Evolutionary conservation across 2,113 vertebrate genomes (phyloP), one percentile per base, ranked within the genome.

Genomic region (Xenopus borealis): DNA sequence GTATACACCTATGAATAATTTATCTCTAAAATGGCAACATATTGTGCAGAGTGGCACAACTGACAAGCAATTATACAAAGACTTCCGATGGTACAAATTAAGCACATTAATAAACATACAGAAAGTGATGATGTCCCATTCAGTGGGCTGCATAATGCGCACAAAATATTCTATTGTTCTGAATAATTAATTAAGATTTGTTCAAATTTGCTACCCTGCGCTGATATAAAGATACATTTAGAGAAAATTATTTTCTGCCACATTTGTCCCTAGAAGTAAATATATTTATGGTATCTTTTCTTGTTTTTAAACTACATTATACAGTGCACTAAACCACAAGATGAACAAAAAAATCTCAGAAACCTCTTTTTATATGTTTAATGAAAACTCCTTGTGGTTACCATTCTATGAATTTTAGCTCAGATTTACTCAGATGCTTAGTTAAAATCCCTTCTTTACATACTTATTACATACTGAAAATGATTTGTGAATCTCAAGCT

Each of bases 401-500:
- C 27, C 58, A 27, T 73, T 17, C 63, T 46, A 55, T 73, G 63
- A 66, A 66, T 73, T 73, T 73, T 27, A 45, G 62, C 46, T 66
- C 74, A 46, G 52, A 69, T 76, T 76, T 68, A 62, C 66, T 75
- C 59, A 75, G 47, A 76, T 76, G 67, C 62, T 69, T 76, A 76
- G 58, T 53, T 70, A 55, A 63, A 69, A 76, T 70, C 73, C 66
- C 58, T 20, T 77, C 69, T 77, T 70, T 70, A 77, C 74, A 77
- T 77, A 77, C 66, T 70, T 64, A 77, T 70, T 77, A 70, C 66
- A 57, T 55, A 77, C 55, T 77, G 74, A 77, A 77, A 77, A 77
- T 77, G 74, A 77, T 77, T 77, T 77, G 66, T 70, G 67, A 57
- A 64, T 77, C 59, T 77, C 74, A 77, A 77, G 74, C 74, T 77